Conservation (phyloP, 2,888 invertebrate genomes). For the Dynastes maya region DNA sequence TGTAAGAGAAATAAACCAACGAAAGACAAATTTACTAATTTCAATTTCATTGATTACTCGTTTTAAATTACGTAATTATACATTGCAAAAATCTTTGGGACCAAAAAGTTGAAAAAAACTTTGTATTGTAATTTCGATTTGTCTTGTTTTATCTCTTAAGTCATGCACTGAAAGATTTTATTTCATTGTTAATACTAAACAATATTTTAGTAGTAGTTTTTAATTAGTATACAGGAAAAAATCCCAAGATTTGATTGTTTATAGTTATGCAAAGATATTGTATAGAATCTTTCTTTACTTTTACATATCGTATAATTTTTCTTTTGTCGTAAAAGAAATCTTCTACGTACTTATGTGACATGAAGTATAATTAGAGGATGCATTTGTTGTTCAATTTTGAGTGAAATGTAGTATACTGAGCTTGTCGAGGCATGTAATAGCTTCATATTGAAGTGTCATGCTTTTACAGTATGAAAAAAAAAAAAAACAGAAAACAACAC, state of each 20-base stretch:
- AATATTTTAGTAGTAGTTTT: too few species aligned
- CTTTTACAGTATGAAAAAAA: constrained; percentile 45
- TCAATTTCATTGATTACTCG: too few species aligned
- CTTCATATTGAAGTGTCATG: constrained; percentile 67
- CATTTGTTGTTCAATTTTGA: constrained; percentile 43
- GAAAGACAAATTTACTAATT: too few species aligned
- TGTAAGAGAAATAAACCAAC: too few species aligned
- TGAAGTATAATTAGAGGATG: constrained; percentile 51
- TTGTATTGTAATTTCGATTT: too few species aligned
- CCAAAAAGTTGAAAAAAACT: too few species aligned
- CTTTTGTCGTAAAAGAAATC: constrained; percentile 42
- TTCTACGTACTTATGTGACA: constrained; percentile 52
- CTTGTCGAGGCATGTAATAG: constrained; percentile 55
- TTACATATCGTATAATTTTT: constrained; percentile 36
- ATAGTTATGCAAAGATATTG: neutral
- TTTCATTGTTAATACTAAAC: too few species aligned
- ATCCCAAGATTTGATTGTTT: neutral
- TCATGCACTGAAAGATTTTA: too few species aligned
- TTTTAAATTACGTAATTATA: too few species aligned
- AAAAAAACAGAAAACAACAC: constrained; percentile 46
- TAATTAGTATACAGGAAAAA: too few species aligned
- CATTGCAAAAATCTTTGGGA: too few species aligned
- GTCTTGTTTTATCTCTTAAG: too few species aligned
- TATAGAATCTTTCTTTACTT: neutral
- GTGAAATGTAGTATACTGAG: constrained; percentile 47